Conservation (phyloP, 2,888 invertebrate species). For the Cataglyphis rosenhaueri region DNA sequence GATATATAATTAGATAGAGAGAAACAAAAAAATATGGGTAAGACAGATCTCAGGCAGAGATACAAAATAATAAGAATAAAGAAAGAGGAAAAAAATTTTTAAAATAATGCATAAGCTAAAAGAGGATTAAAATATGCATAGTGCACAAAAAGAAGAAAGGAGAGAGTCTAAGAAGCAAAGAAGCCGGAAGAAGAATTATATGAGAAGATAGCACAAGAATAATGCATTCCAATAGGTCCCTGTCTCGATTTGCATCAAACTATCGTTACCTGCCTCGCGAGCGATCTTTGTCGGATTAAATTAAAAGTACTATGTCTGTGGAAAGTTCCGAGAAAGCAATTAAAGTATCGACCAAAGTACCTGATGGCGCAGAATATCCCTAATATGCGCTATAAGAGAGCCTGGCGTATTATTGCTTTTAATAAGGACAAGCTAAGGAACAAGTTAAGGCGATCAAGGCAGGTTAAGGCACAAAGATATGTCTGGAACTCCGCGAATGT, state of each 20-base stretch:
- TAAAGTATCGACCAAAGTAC: constrained; percentile 22
- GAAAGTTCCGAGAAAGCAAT: constrained; percentile 41
- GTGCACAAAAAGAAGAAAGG: constrained; percentile 21
- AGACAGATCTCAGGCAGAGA: neutral
- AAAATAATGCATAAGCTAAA: constrained; percentile 1
- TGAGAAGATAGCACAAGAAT: constrained; percentile 44
- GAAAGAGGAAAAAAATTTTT: neutral
- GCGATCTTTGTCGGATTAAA: constrained; percentile 36
- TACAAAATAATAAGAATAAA: constrained; percentile 32
- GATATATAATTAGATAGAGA: neutral
- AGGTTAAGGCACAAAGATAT: constrained; percentile 56
- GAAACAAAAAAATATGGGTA: neutral
- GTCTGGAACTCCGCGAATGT: constrained; percentile 51
- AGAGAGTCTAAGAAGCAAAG: constrained; percentile 14
- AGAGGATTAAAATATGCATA: constrained; percentile 24
- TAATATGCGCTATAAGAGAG: neutral
- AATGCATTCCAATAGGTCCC: constrained; percentile 48
- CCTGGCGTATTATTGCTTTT: constrained; percentile 36
- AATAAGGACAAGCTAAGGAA: constrained; percentile 38
- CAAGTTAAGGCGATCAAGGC: neutral
- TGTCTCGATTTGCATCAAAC: constrained; percentile 47
- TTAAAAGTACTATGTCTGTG: constrained; percentile 33
- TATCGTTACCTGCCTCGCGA: constrained; percentile 37
- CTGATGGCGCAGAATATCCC: constrained; percentile 28
- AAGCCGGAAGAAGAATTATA: constrained; percentile 31